Base-by-base conservation (phyloP, 2,113 vertebrate genomes). In the Odontophorus gujanensis region DNA sequence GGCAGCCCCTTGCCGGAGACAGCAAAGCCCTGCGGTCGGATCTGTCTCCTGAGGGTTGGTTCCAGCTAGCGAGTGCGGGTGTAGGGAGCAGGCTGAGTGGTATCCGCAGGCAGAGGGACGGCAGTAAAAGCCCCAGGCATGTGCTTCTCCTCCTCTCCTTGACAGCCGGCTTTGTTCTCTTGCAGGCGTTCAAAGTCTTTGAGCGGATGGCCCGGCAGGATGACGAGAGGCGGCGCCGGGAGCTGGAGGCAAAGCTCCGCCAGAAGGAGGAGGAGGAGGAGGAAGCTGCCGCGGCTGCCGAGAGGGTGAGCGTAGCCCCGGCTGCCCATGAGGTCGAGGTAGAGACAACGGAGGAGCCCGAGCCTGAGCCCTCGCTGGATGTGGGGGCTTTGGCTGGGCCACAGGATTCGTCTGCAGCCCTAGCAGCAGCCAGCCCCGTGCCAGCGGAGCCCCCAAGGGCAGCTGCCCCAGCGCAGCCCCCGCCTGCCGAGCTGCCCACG, bases 131-230 rank as follows among this genome's bases (percentile, higher is more conserved):
- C 24, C 21, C 22, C 13, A 13, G 3, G 9, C 2, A 1, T 0
- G 6, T 1, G 5, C 7, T 36, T 32, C 34, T 65, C 24, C 34
- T 79, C 17, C 26, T 59, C 11, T 51, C 28, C 50, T 34, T 53
- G 51, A 30, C 51, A 28, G 51, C 15, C 26, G 16, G 9, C 51
- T 53, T 28, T 30, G 32, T 59, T 65, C 32, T 74, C 65, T 75
- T 76, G 3, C 94, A 99, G 98, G 98, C 98, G 0, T 99, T 98
- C 96, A 98, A 93, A 88, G 94, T 90, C 62, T 99, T 98, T 47
- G 98, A 99, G 78, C 96, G 95, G 15, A 89, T 98, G 95, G 98
- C 98, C 17, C 96, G 96, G 48, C 98, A 98, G 92, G 98, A 99
- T 59, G 97, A 98, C 2, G 98, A 98, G 68, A 98, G 94, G 93